A percentile compares a stretch with the other conserved stretches of the same genome.
Conservation (phyloP, 2,888 invertebrate genomes). For the Caenorhabditis virilis region DNA sequence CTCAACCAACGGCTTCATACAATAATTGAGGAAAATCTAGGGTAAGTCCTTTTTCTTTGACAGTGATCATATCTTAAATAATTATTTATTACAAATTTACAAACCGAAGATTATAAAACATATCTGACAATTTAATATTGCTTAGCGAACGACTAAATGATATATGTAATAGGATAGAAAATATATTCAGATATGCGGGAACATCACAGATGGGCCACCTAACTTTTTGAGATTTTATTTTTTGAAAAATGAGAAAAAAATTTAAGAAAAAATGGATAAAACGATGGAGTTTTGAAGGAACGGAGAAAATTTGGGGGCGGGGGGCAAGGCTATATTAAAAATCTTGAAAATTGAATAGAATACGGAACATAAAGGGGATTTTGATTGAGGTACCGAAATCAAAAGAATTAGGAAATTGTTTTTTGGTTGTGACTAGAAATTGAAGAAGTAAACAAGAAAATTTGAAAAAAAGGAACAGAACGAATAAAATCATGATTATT, state of each 20-base stretch:
- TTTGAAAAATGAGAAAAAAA: too few relatives aligned
- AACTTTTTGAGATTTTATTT: too few relatives aligned
- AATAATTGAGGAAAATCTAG: constrained; percentile 37
- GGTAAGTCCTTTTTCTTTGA: constrained; percentile 23
- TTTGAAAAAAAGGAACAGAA: background rate
- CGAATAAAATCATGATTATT: constrained; percentile 5
- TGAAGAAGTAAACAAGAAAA: background rate
- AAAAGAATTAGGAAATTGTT: background rate
- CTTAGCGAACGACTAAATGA: background rate
- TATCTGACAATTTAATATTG: background rate
- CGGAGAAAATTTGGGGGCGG: background rate
- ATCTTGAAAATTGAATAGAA: background rate
- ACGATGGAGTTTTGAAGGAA: background rate
- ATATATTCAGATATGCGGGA: too few relatives aligned
- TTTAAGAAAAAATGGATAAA: background rate
- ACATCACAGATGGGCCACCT: too few relatives aligned
- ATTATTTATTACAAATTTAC: constrained; percentile 1
- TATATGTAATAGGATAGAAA: background rate
- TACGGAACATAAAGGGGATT: background rate
- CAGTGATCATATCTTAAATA: background rate
- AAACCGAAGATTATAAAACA: constrained; percentile 1
- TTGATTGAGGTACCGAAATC: background rate
- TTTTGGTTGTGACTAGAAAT: background rate
- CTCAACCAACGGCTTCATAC: constrained; percentile 39
- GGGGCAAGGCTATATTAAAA: background rate